Evolutionary conservation across 2,113 vertebrate genomes (phyloP), one percentile per base, ranked within the genome.

Genomic region (Zootoca vivipara): DNA sequence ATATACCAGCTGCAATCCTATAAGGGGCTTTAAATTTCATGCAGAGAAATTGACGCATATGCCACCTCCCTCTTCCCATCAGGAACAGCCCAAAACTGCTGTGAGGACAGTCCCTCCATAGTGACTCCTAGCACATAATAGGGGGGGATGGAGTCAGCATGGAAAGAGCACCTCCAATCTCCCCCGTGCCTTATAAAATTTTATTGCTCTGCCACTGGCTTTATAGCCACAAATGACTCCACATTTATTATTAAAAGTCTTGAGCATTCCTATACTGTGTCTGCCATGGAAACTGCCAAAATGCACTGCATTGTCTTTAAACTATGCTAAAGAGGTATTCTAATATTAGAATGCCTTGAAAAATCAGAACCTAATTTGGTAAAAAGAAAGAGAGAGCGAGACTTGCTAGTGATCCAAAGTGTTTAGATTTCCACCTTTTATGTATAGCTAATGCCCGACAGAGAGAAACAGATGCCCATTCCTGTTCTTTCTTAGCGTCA

Each of bases 401-500:
- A 13, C 20, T 67, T 86, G 15, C 22, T 18, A 56, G 13, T 24
- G 56, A 33, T 38, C 85, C 30, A 0, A 73, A 89, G 2, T 81
- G 78, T 92, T 75, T 75, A 10, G 38, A 75, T 75, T 84, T 82
- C 82, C 69, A 62, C 0, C 85, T 79, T 75, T 86, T 93, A 56
- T 64, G 67, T 16, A 82, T 78, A n/a, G n/a, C n/a, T n/a, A 78
- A 58, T 87, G 20, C 78, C 93, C 88, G 46, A 92, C 0, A 0
- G 15, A 83, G 75, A 90, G 30, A 91, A 92, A 83, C 85, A 81
- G 82, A 42, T n/a, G 30, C 24, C 73, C 87, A 91, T 58, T 77
- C 93, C 90, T 87, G 74, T 85, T 92, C 79, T 88, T 72, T 82
- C 81, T 13, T 92, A 92, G 78, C 89, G 85, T 38, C 80, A 89